A percentile compares a stretch with the other conserved stretches of the same genome.
These are phyloP conservation scores for Accipiter virgatus DNA, from an alignment of 2,113 vertebrate genomes.

Conservation along the genomic window DNA sequence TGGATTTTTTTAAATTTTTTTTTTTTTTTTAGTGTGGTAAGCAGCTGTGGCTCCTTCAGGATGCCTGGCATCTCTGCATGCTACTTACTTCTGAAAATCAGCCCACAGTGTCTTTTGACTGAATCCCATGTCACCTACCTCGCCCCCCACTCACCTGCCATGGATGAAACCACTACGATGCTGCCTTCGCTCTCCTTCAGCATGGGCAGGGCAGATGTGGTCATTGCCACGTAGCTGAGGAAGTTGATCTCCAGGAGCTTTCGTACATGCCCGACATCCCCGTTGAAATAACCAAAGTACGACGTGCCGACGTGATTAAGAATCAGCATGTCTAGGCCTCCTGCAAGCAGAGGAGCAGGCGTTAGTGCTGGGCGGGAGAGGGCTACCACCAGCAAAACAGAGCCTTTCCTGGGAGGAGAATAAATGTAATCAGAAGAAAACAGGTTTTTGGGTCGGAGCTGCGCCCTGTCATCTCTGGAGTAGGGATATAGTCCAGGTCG, in stretches of 20 bases:
- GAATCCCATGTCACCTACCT: fast-evolving
- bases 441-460: not conserved
- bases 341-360: constrained; percentile 37
- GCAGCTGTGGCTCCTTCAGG: not conserved
- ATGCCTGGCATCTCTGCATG: not conserved
- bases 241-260: constrained; percentile 73
- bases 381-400: not conserved
- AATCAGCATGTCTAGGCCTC: constrained; percentile 79
- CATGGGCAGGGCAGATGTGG: constrained; percentile 69
- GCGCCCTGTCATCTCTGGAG: not conserved
- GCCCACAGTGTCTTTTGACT: fast-evolving
- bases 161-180: constrained; percentile 73
- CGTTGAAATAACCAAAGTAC: constrained; percentile 32
- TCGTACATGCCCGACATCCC: constrained; percentile 30
- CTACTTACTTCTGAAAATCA: not conserved
- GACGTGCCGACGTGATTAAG: constrained; percentile 67
- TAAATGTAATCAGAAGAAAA: not conserved
- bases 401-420: not conserved
- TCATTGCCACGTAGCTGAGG: constrained; percentile 74
- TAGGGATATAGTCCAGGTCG: fast-evolving
- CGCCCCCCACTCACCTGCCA: constrained; percentile 63
- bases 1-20: not conserved
- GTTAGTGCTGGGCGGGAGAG: not conserved
- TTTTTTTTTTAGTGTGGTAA: not conserved
- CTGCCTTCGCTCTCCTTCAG: constrained; percentile 75